phyloP scores from a whole-genome alignment of 2,113 vertebrate species.

The Megaleporinus macrocephalus region DNA sequence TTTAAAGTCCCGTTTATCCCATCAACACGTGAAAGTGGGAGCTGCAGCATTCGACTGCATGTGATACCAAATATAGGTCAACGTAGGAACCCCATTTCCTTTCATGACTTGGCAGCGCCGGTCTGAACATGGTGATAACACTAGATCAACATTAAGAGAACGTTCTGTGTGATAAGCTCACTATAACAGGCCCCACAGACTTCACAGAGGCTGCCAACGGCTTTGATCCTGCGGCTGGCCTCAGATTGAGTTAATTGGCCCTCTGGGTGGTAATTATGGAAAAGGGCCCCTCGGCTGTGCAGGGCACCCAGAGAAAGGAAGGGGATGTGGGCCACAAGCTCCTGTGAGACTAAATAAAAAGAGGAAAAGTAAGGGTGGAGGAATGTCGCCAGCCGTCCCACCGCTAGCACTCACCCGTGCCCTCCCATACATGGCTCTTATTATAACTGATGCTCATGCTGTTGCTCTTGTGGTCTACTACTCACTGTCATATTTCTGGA shows the following conservation, averaged over 20 bases:
- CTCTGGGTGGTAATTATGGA: constrained; percentile 46
- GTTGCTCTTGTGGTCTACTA: constrained; percentile 11
- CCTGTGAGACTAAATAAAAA: constrained; percentile 41
- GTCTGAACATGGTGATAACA: neutral
- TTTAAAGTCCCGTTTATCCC: neutral
- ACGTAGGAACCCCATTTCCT: neutral
- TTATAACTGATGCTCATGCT: neutral
- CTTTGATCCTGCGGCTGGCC: constrained; percentile 37
- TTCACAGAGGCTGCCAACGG: constrained; percentile 14
- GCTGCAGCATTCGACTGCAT: neutral
- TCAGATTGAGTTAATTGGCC: constrained; percentile 43
- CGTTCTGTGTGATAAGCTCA: constrained; percentile 13
- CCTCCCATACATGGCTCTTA: neutral
- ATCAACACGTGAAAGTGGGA: neutral
- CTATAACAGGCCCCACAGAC: neutral
- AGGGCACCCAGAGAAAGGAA: constrained; percentile 59
- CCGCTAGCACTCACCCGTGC: constrained; percentile 1
- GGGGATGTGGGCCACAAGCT: constrained; percentile 38
- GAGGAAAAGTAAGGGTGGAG: constrained; percentile 24
- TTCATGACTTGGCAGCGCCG: neutral
- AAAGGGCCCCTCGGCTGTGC: constrained; percentile 16
- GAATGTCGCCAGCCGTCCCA: constrained; percentile 6
- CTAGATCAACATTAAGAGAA: constrained; percentile 16
- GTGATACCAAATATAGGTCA: constrained; percentile 28
- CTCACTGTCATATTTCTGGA: neutral